These are phyloP conservation scores for Myodes glareolus DNA, from an alignment of 2,113 vertebrate species.

Conservation along the genomic window DNA sequence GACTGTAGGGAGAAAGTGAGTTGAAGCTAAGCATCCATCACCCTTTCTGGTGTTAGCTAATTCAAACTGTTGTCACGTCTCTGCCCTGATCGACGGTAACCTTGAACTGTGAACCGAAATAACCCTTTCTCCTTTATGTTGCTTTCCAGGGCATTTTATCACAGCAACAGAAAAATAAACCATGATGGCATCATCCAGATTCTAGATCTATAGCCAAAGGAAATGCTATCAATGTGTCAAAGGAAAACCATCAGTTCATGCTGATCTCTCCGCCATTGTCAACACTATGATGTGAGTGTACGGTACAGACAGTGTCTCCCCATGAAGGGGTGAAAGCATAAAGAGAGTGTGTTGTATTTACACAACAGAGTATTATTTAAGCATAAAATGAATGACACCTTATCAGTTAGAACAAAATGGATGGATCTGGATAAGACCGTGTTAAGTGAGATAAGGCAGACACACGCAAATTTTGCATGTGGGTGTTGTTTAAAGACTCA, in stretches of 20 bases:
- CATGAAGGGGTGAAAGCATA: not conserved
- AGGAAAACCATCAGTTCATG: too few species aligned
- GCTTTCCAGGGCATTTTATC: not conserved
- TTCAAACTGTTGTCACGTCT: not conserved
- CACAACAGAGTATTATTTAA: not conserved
- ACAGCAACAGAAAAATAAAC: not conserved
- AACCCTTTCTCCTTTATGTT: too few species aligned
- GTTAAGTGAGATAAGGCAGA: not conserved
- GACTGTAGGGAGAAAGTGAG: not conserved
- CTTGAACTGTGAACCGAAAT: not conserved
- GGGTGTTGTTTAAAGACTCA: not conserved
- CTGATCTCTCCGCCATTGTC: not conserved
- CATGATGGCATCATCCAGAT: not conserved
- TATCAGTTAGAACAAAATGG: not conserved
- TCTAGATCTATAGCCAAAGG: not conserved
- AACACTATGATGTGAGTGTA: not conserved
- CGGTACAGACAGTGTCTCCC: not conserved
- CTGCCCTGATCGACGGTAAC: too few species aligned
- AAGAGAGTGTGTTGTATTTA: not conserved
- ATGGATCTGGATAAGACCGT: not conserved
- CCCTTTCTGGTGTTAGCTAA: too few species aligned
- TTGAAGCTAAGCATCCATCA: not conserved
- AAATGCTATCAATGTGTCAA: not conserved
- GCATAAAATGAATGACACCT: not conserved
- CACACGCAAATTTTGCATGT: not conserved